Evolutionary conservation across 2,888 invertebrate species (phyloP), one percentile per base, ranked within the genome.

Genomic region (Scaeva pyrastri): DNA sequence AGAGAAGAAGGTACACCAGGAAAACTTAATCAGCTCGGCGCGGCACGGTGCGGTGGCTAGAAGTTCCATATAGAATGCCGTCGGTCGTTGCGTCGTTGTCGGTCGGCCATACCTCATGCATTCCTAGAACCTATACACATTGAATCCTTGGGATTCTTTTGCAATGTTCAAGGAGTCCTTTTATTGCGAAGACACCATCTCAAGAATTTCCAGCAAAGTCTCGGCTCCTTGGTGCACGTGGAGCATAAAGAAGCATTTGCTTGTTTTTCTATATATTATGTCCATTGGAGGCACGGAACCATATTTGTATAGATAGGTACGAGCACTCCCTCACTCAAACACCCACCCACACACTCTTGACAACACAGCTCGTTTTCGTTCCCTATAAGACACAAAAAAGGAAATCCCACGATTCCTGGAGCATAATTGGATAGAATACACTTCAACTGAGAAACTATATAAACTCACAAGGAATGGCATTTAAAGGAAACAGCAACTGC

Each of bases 401-500:
- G 39, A 48, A 26, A 26, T 55, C 64, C 71, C 58, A 55, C 45
- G 71, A 48, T 68, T 48, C 36, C 52, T 56, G 73, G 73, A 58
- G 19, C 16, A 58, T 78, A 71, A 71, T 78, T 83, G 50, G 74
- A 78, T 62, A 55, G 78, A 62, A 70, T 74, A 74, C 68, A 55
- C 74, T 43, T 52, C 45, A 68, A 36, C 21, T 50, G 36, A 0
- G 41, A 21, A 60, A 60, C 60, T 60, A n/a, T n/a, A n/a, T n/a
- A 68, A 14, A 21, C 48, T 66, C 48, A 36, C 68, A 21, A 68
- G 62, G 56, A 78, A 78, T 78, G 70, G 56, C 62, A 70, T 82
- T 82, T 70, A 74, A 74, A 78, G 70, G 74, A 74, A 82, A 78
- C 64, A 78, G 48, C 83, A 78, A 78, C 73, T 78, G 68, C 60